Evolutionary conservation across 2,797 vertebrate genomes (phyloP), one percentile per base, ranked within the genome.

Genomic region (Pristis pectinata): DNA sequence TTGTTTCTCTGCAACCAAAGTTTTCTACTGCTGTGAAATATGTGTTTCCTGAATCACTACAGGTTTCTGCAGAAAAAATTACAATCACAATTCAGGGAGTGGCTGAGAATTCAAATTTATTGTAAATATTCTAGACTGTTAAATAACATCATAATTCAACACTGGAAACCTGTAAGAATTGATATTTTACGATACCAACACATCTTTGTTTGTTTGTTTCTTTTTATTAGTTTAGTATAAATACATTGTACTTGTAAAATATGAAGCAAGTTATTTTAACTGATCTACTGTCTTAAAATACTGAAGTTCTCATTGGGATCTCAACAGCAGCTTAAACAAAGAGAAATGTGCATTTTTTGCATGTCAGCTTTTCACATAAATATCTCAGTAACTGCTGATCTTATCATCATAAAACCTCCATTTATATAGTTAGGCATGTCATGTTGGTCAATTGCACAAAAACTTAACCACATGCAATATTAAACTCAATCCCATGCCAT

Each of bases 311-410:
- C 92, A 53, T 76, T 74, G 92, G 70, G 30, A n/a, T 92, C 49
- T 76, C 44, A 30, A 15, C 72, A 76, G 72, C 92, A 76, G 70
- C 67, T 94, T 53, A 94, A 94, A 94, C 92, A 94, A 94, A 94
- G 92, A 94, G 70, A 30, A 53, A 94, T 94, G 70, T 94, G 44
- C 70, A 27, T 94, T 76, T 94, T 94, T 49, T 76, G 92, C 98
- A 98, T 97, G 97, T 98, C 98, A 98, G 97, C 96, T 95, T 98
- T 98, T 98, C 98, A 98, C 98, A 98, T 99, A 98, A 99, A 98
- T 98, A 98, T 98, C 98, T 98, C 98, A 98, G 98, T 98, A 98
- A 98, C 98, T 97, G 98, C 97, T 98, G 98, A 99, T 98, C 97
- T 97, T 98, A 98, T 98, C 98, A 97, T 97, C 98, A 97, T 98